Base-by-base conservation (phyloP, 2,797 vertebrate species). In the Alfaro cultratus region DNA sequence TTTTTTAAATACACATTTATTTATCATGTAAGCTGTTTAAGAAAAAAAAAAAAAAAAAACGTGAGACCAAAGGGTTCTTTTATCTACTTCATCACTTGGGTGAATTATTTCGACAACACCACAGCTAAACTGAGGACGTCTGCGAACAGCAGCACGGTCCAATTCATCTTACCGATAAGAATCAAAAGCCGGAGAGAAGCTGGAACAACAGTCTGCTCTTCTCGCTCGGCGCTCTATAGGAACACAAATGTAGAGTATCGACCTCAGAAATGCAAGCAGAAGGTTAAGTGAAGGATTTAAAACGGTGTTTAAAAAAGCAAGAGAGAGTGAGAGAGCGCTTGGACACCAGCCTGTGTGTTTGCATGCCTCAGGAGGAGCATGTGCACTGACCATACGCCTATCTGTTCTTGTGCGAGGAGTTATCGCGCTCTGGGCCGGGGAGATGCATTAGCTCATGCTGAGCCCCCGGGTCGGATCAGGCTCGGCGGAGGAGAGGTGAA, bases 401-500 rank as follows among this genome's bases (percentile, higher is more conserved):
- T 13, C 26, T 85, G 77, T 53, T 85, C 47, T 53, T 81, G 80
- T 74, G 83, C 80, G 82, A 41, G 82, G 39, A 51, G 39, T 57
- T 78, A 84, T 1, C 34, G 41, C 13, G 13, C 84, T 80, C 70
- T 80, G 75, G 64, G 87, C 77, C 75, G 80, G 62, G 71, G 72
- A 82, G 81, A 80, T 84, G 79, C 81, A 72, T 79, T 34, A 47
- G 88, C 85, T 89, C 86, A 87, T 55, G 45, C 80, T 81, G 79
- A 83, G 91, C 57, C 87, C 45, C 51, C 72, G 60, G 85, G 85
- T 93, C 82, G 60, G 81, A 86, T 88, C 90, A 82, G 64, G 87
- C 81, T 82, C 83, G 43, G 83, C 82, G 79, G 76, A 85, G 76
- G 84, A 89, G 87, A 91, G 87, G 91, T 88, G 88, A 85, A 88